Conservation (phyloP, 2,113 vertebrate species). For the Panurus biarmicus region DNA sequence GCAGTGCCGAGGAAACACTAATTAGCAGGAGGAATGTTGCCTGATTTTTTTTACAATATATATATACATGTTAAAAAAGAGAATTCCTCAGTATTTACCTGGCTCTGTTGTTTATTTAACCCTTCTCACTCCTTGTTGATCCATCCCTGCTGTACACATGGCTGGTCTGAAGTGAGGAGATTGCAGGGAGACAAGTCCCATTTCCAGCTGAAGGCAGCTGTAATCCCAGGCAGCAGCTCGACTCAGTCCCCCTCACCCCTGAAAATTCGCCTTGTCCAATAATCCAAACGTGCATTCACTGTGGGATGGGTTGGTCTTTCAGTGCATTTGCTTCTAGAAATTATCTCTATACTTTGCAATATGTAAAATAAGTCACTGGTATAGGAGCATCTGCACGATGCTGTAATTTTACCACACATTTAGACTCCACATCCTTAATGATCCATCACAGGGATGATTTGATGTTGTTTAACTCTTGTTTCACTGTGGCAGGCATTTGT, state of each 20-base stretch:
- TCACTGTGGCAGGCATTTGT: background rate
- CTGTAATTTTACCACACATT: slow-evolving; percentile 44
- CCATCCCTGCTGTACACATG: background rate
- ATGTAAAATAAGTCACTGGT: slow-evolving; percentile 22
- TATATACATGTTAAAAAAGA: background rate
- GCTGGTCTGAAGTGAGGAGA: background rate
- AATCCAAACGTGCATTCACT: background rate
- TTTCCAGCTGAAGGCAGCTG: background rate
- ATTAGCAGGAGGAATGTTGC: slow-evolving; percentile 57
- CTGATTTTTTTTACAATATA: slow-evolving; percentile 13
- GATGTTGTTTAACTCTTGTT: slow-evolving; percentile 62
- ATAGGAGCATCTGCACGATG: slow-evolving; percentile 55
- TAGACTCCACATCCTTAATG: slow-evolving; percentile 63
- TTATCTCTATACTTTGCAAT: slow-evolving; percentile 7
- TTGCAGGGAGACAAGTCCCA: background rate
- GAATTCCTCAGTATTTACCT: background rate
- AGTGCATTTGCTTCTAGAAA: background rate
- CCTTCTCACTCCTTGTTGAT: background rate
- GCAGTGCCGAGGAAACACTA: slow-evolving; percentile 53
- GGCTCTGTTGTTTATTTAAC: slow-evolving; percentile 12
- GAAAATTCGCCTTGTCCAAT: background rate
- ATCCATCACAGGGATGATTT: slow-evolving; percentile 64
- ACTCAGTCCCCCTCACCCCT: background rate
- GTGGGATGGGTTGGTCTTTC: background rate
- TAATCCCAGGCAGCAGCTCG: background rate